Percentiles rank a stretch among this genome's conserved stretches.
These are phyloP conservation scores for Regulus satrapa DNA, from an alignment of 2,113 vertebrate species.

Conservation along the genomic window DNA sequence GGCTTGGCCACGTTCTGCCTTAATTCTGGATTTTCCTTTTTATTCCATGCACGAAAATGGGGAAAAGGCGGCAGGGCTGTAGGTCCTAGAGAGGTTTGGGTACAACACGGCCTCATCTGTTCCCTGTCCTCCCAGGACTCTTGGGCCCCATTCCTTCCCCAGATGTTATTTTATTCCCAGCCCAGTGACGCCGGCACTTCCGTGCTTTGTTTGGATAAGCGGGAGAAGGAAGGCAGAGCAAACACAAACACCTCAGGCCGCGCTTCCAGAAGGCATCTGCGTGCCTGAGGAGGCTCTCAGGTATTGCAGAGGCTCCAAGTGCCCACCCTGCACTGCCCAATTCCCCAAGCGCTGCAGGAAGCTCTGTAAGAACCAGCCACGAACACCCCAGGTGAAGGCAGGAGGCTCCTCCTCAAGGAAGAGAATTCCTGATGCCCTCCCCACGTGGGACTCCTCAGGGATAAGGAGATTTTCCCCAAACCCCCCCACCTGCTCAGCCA, in stretches of 20 bases:
- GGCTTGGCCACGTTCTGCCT: fast-evolving
- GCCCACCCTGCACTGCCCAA: background rate
- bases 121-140: background rate
- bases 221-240: background rate
- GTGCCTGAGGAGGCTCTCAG: background rate
- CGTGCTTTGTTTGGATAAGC: constrained; percentile 1
- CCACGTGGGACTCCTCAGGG: fast-evolving
- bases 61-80: too few species aligned
- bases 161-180: background rate
- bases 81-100: too few species aligned
- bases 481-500: background rate
- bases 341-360: background rate
- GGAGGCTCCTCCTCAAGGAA: fast-evolving
- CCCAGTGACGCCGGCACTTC: background rate
- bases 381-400: background rate
- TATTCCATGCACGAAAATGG: fast-evolving
- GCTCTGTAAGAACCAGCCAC: background rate
- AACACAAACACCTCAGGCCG: background rate
- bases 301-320: fast-evolving
- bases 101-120: fast-evolving
- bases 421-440: background rate
- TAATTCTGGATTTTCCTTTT: background rate
- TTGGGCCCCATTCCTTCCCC: background rate
- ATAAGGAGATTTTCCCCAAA: fast-evolving
- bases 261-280: background rate